phyloP scores from a whole-genome alignment of 2,113 vertebrate species.

The Orthonyx spaldingii region DNA sequence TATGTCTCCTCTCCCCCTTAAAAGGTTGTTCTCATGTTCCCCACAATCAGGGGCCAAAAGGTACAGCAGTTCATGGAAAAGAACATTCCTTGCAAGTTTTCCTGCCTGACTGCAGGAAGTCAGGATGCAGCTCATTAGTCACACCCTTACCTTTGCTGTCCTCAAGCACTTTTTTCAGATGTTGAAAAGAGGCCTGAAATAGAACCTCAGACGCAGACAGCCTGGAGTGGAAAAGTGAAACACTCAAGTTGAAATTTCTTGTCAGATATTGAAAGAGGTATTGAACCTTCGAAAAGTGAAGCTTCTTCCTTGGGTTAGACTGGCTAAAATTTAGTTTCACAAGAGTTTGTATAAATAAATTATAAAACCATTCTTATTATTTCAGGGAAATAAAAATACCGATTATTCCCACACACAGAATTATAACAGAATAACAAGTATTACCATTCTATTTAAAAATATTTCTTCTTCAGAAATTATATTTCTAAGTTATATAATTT shows the following conservation, averaged over 20 bases:
- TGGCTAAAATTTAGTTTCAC: not conserved
- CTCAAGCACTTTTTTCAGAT: not conserved
- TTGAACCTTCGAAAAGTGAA: not conserved
- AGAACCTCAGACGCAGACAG: not conserved
- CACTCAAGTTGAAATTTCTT: not conserved
- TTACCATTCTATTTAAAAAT: not conserved
- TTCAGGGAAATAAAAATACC: not conserved
- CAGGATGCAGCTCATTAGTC: not conserved
- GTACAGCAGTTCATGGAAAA: not conserved
- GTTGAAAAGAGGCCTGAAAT: not conserved
- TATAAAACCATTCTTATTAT: not conserved
- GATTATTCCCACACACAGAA: not conserved
- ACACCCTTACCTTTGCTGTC: not conserved
- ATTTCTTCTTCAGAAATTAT: not conserved
- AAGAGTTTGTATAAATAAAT: not conserved
- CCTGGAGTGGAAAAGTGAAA: not conserved
- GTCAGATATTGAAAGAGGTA: not conserved
- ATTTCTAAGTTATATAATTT: not conserved
- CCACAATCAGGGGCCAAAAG: not conserved
- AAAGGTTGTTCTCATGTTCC: not conserved
- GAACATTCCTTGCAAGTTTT: not conserved
- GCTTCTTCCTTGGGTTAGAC: not conserved
- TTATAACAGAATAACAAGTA: not conserved
- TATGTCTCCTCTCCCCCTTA: not conserved
- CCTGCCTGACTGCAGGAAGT: not conserved